Percentiles rank a stretch among this genome's conserved stretches.
Conservation (phyloP, 1,140 invertebrate species). For the Bilobella aurantiaca region DNA sequence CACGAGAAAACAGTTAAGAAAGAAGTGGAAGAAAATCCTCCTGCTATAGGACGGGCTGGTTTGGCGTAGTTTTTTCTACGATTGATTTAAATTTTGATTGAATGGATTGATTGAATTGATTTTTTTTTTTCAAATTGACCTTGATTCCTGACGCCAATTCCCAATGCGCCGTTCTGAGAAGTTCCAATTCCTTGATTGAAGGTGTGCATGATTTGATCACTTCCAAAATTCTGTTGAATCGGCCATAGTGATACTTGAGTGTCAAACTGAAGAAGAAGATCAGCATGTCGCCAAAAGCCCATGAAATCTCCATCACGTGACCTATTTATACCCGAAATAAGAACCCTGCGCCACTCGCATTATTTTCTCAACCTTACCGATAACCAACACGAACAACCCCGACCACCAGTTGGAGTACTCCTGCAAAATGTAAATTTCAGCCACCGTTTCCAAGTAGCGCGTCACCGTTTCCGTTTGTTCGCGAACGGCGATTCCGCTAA, state of each 20-base stretch:
- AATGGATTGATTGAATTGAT: too few relatives aligned
- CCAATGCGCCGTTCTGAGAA: constrained; percentile 14
- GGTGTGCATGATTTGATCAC: not conserved
- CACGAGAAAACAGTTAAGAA: too few relatives aligned
- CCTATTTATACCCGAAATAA: not conserved
- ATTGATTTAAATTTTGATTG: not conserved
- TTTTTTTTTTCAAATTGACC: not conserved
- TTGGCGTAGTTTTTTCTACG: too few relatives aligned
- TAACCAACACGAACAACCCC: constrained; percentile 3
- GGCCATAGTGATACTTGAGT: not conserved
- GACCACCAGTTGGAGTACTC: constrained; percentile 9
- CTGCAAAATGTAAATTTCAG: constrained; percentile 14
- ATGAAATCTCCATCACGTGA: constrained; percentile 16
- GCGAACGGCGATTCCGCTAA: constrained; percentile 1
- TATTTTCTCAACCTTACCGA: constrained; percentile 9
- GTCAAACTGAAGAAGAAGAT: constrained; percentile 13
- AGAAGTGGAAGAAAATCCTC: too few relatives aligned
- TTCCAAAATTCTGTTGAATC: constrained; percentile 12
- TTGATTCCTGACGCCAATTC: constrained; percentile 4
- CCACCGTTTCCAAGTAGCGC: constrained; percentile 9
- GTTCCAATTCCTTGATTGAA: constrained; percentile 5
- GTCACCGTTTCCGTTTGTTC: not conserved
- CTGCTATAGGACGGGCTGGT: too few relatives aligned
- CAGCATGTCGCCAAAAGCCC: constrained; percentile 22
- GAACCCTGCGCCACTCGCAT: not conserved